Conservation (phyloP, 1,140 invertebrate species). For the Phymorhynchus buccinoides region DNA sequence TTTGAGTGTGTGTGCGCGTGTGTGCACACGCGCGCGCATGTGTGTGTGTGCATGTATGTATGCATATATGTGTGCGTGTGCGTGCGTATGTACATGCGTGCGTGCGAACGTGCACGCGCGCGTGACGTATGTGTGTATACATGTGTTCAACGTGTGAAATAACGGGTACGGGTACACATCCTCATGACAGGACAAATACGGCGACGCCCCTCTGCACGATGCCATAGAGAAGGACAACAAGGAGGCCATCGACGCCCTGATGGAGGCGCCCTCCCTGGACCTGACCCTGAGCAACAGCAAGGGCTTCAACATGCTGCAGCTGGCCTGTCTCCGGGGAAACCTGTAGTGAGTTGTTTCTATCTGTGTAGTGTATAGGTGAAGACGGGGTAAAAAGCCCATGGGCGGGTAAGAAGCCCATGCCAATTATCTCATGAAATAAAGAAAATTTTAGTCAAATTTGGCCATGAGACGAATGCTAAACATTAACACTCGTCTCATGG, state of each 20-base stretch:
- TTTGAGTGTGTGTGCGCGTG: neutral
- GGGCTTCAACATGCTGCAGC: slow-evolving; percentile 51
- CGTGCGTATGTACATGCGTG: neutral
- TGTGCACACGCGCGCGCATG: too few relatives aligned
- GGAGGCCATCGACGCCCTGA: slow-evolving; percentile 46
- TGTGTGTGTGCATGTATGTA: too few relatives aligned
- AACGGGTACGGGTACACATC: too few relatives aligned
- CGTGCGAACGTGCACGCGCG: neutral
- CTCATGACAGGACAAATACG: slow-evolving; percentile 49
- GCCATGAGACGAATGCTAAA: too few relatives aligned
- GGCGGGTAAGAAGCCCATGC: too few relatives aligned
- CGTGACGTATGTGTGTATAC: neutral
- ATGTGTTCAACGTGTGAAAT: neutral
- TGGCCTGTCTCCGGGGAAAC: slow-evolving; percentile 54
- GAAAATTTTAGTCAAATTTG: too few relatives aligned
- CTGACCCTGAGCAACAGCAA: slow-evolving; percentile 48
- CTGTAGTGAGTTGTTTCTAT: slow-evolving; percentile 44
- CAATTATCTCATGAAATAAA: too few relatives aligned
- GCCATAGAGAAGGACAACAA: slow-evolving; percentile 50
- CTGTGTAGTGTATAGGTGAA: neutral
- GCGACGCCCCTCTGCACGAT: slow-evolving; percentile 60
- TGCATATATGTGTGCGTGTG: too few relatives aligned
- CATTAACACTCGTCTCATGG: too few relatives aligned
- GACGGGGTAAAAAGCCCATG: too few relatives aligned
- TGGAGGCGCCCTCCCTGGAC: slow-evolving; percentile 44